phyloP scores from a whole-genome alignment of 2,888 invertebrate species.

The Isoperla grammatica region DNA sequence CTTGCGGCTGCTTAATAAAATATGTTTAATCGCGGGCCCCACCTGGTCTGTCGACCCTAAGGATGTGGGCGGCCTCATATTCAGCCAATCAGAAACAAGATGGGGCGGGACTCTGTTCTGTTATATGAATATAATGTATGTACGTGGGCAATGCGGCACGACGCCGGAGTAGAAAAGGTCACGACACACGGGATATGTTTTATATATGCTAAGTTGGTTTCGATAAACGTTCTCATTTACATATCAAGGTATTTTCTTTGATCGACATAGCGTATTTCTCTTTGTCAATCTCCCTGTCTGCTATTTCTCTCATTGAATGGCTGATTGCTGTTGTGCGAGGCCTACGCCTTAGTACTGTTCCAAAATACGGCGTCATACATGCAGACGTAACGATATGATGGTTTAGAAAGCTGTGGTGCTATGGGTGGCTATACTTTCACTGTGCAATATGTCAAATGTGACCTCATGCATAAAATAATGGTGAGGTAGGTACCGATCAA shows the following conservation, averaged over 20 bases:
- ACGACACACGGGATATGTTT: slow-evolving; percentile 8
- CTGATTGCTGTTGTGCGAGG: too few relatives aligned
- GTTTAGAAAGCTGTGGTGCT: too few relatives aligned
- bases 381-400: too few relatives aligned
- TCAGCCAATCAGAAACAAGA: slow-evolving; percentile 9
- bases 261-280: not conserved
- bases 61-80: slow-evolving; percentile 5
- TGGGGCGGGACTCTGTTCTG: not conserved
- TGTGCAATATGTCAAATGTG: too few relatives aligned
- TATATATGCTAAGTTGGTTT: slow-evolving; percentile 11
- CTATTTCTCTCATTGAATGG: too few relatives aligned
- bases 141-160: not conserved
- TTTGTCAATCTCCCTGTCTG: not conserved
- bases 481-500: too few relatives aligned
- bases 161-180: not conserved
- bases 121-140: slow-evolving; percentile 18
- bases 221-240: slow-evolving; percentile 12
- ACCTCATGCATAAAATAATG: too few relatives aligned
- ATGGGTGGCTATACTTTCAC: too few relatives aligned
- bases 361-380: too few relatives aligned
- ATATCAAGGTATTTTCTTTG: slow-evolving; percentile 13
- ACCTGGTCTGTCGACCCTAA: slow-evolving; percentile 12
- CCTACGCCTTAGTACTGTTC: too few relatives aligned
- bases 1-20: too few relatives aligned
- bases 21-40: not conserved